phyloP scores from a whole-genome alignment of 2,113 vertebrate genomes.

The Tauraco erythrolophus region DNA sequence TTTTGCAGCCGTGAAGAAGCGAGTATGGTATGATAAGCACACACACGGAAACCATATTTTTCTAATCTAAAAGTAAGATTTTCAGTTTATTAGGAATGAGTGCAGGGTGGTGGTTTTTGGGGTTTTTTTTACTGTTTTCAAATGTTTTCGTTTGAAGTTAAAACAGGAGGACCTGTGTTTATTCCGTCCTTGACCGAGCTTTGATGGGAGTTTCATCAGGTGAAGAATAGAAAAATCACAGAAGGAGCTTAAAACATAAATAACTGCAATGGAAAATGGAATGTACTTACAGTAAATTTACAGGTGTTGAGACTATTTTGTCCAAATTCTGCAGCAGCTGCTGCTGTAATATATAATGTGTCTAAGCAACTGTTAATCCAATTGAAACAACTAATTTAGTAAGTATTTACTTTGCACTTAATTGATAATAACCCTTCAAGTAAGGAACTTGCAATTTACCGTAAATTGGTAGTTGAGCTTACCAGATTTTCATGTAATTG shows the following conservation, averaged over 20 bases:
- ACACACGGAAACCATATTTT: not conserved
- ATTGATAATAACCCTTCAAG: not conserved
- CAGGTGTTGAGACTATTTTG: not conserved
- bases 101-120: not conserved
- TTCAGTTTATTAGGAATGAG: not conserved
- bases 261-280: not conserved
- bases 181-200: not conserved
- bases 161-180: not conserved
- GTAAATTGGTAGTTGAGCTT: not conserved
- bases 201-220: not conserved
- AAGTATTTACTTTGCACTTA: not conserved
- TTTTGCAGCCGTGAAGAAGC: not conserved
- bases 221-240: not conserved
- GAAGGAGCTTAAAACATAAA: not conserved
- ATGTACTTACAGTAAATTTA: not conserved
- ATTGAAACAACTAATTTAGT: not conserved
- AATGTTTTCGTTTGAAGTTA: not conserved
- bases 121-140: not conserved
- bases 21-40: not conserved
- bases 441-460: not conserved
- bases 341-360: not conserved
- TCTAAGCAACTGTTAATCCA: not conserved
- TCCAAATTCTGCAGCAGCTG: not conserved
- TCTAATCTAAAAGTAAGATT: not conserved
- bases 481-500: not conserved